Percentiles rank a stretch among this genome's conserved stretches.
phyloP scores from a whole-genome alignment of 2,797 vertebrate species.

The Coilia nasus region DNA sequence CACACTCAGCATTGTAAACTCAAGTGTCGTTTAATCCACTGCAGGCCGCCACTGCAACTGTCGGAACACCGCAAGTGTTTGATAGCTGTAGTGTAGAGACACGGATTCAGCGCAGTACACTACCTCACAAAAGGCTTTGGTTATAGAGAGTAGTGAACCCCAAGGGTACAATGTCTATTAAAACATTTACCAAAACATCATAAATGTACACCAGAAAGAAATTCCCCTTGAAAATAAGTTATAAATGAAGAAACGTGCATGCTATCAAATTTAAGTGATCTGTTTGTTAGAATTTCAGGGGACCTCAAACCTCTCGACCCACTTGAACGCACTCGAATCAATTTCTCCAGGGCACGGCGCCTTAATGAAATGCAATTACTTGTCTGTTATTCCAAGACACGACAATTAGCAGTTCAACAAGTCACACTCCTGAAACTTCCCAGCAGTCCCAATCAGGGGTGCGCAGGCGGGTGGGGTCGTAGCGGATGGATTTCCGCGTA shows the following conservation, averaged over 20 bases:
- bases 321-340: background rate
- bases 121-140: background rate
- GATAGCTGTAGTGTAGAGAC: slow-evolving; percentile 65
- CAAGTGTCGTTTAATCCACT: slow-evolving; percentile 71
- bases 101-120: slow-evolving; percentile 49
- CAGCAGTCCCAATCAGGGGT: slow-evolving; percentile 45
- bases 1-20: slow-evolving; percentile 60
- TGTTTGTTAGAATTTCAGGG: background rate
- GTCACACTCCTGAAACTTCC: slow-evolving; percentile 48
- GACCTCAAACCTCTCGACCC: background rate
- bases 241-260: background rate
- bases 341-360: background rate
- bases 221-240: background rate
- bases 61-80: slow-evolving; percentile 69
- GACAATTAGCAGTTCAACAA: slow-evolving; percentile 37
- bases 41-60: slow-evolving; percentile 75
- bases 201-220: background rate
- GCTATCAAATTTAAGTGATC: background rate
- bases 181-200: too few species aligned
- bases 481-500: slow-evolving; percentile 44
- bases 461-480: background rate
- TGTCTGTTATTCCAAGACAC: slow-evolving; percentile 23
- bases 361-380: slow-evolving; percentile 38
- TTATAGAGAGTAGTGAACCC: background rate
- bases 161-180: background rate